phyloP scores from a whole-genome alignment of 1,140 invertebrate genomes.

The Drosophila guanche region DNA sequence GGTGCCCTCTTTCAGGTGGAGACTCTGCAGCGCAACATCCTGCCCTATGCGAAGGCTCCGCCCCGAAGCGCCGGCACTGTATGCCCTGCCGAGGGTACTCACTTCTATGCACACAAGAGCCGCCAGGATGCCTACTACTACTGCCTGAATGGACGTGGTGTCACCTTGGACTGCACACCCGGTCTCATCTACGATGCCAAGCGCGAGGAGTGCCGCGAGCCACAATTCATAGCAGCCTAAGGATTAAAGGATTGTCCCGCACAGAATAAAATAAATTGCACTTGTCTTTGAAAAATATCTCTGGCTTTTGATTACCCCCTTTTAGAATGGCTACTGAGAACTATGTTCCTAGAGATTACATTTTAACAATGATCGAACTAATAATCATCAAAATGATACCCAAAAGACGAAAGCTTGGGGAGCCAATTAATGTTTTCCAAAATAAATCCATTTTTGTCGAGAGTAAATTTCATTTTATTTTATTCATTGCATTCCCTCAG shows the following conservation, averaged over 20 bases:
- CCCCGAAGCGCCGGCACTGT: conserved; percentile 64
- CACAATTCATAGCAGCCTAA: conserved; percentile 36
- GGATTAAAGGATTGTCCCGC: conserved; percentile 4
- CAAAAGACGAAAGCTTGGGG: too few relatives aligned
- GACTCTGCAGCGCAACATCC: conserved; percentile 66
- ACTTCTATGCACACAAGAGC: conserved; percentile 63
- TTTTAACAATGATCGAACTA: too few relatives aligned
- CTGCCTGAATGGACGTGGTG: conserved; percentile 64
- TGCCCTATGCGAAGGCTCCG: conserved; percentile 56
- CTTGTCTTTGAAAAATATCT: conserved; percentile 1
- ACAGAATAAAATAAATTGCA: conserved; percentile 26
- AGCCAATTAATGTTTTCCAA: neutral
- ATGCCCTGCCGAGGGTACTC: conserved; percentile 59
- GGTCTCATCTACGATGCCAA: conserved; percentile 65
- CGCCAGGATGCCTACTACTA: conserved; percentile 71
- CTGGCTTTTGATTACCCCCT: neutral
- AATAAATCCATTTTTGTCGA: neutral
- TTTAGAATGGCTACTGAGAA: too few relatives aligned
- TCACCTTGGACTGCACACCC: conserved; percentile 72
- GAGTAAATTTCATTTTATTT: neutral
- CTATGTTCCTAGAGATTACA: too few relatives aligned
- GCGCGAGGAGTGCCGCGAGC: conserved; percentile 55
- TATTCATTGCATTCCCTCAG: neutral
- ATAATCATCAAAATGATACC: too few relatives aligned
- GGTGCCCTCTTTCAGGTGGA: conserved; percentile 44